Evolutionary conservation across 2,888 invertebrate species (phyloP).

Genomic region (Ptycholaimellus sp.): DNA sequence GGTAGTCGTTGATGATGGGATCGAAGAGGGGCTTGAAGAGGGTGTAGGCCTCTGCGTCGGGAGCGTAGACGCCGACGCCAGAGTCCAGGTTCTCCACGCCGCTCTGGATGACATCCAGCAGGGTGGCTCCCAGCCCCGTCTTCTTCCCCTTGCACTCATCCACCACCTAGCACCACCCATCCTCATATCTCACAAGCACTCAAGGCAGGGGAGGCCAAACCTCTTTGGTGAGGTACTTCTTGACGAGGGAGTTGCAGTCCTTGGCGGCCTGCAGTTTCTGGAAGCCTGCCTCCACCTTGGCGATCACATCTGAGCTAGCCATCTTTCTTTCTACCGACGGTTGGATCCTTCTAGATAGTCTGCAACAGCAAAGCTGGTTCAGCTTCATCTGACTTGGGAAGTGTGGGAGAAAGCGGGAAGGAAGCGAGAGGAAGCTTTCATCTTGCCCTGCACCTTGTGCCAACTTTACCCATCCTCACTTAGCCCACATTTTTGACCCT

Average conservation of each 20-base stretch:
- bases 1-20: constrained; percentile 79
- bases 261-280: constrained; percentile 19
- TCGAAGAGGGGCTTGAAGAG: constrained; percentile 76
- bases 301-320: no score
- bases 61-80: constrained; percentile 79
- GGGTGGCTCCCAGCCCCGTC: constrained; percentile 70
- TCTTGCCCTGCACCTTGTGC: no score
- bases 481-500: no score
- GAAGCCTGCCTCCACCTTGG: constrained; percentile 21
- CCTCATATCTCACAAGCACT: no score
- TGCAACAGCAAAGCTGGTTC: no score
- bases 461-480: no score
- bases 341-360: no score
- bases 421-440: no score
- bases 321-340: no score
- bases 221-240: constrained; percentile 63
- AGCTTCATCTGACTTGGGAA: no score
- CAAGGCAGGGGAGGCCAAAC: constrained; percentile 12
- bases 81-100: constrained; percentile 84
- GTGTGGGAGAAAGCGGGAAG: no score
- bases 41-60: constrained; percentile 80
- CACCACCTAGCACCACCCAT: constrained; percentile 46
- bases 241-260: constrained; percentile 80
- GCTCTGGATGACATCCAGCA: constrained; percentile 59
- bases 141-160: constrained; percentile 73